Base-by-base conservation (phyloP, 2,797 vertebrate genomes). In the Crenichthys baileyi region DNA sequence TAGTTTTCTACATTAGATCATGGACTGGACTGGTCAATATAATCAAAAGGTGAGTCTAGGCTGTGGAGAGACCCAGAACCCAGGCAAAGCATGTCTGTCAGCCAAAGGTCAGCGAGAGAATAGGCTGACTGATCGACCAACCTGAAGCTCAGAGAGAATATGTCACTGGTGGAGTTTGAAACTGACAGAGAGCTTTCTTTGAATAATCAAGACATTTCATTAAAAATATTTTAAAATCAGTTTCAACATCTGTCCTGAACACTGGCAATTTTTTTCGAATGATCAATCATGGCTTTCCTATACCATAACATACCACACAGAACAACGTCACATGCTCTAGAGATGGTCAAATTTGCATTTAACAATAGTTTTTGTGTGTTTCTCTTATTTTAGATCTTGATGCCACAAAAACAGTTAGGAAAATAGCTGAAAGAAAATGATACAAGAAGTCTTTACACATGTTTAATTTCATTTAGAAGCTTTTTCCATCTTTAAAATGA, bases 101-200 rank as follows among this genome's bases (percentile, higher is more conserved):
- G 15, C 31, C 55, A 92, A 92, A 91, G 90, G 90, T 91, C 91
- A 91, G 53, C 39, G 1, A 74, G 60, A 78, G 84, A 89, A 80
- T 79, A 65, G 79, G 68, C 50, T 76, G 58, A 86, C 72, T 73
- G 74, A 78, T 58, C 46, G 58, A 55, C 11, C 77, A 39, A 76
- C 71, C 36, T 50, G 61, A 73, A 55, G 77, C 50, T 8, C 16
- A 6, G 51, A 15, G 8, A 15, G 44, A 44, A 13, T 80, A 67
- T 82, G 75, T 74, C 71, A 75, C 63, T 50, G 12, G 79, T 8
- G 0, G 12, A 72, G 26, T 16, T 51, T 60, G 41, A 63, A 36
- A 29, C 39, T 73, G 67, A 87, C 12, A 15, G 78, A 83, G 61
- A 78, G 31, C 26, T 46, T 73, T 73, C 58, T 26, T 41, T 11